Evolutionary conservation across 1,140 invertebrate species (phyloP), one percentile per base, ranked within the genome.

Genomic region (Xylocopa sonorina): DNA sequence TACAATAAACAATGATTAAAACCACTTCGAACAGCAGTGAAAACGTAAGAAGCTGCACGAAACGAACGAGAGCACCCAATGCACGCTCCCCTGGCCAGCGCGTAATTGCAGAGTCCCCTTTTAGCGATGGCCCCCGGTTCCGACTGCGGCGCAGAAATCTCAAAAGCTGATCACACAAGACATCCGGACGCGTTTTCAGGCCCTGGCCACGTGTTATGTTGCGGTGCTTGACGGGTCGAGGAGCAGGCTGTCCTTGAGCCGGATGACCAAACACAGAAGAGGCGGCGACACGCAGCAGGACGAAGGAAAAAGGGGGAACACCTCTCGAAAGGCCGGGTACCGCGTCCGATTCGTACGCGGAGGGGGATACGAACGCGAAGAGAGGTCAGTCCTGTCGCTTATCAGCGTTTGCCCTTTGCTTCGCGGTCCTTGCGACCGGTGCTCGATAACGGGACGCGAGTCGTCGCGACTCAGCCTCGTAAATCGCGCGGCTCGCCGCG

Each of bases 241-340:
- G 62, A 75, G n/a, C 58, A 38, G 53, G 51, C 77, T 84, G 78
- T 84, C 83, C 83, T 84, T 84, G 83, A 84, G 83, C 82, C 64
- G 83, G 32, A 83, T 83, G 81, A 74, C 81, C 82, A 57, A 83
- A 84, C 72, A 67, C 83, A 69, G 58, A 32, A 69, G 66, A 60
- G 80, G 62, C 64, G 60, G 77, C 53, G 83, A 76, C 68, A 58
- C 66, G 77, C 53, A 73, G 78, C 53, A 6, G 51, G 68, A 46
- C 64, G n/a, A n/a, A n/a, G n/a, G n/a, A n/a, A n/a, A n/a, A n/a
- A n/a, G n/a, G n/a, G n/a, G n/a, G n/a, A n/a, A n/a, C n/a, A n/a
- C n/a, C n/a, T n/a, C 79, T 75, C 66, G 66, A 66, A 53, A 72
- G 57, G 46, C 60, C 51, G 55, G 38, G 63, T 60, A 73, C 78